Conservation (phyloP, 2,888 invertebrate genomes). For the Pammene aurita region DNA sequence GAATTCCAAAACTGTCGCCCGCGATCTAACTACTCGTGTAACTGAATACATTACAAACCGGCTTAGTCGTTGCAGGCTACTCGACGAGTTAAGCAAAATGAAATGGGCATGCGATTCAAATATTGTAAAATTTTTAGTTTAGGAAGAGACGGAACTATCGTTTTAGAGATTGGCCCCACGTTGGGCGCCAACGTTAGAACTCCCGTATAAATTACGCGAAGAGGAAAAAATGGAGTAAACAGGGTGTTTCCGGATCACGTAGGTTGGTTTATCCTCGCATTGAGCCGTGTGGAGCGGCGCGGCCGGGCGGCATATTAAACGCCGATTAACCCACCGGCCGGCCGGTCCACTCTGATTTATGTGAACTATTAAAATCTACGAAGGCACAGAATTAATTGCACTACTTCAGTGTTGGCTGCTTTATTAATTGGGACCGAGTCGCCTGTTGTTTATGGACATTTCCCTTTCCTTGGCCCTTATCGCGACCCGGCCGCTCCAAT, state of each 20-base stretch:
- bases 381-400: constrained; percentile 83
- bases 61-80: constrained; percentile 21
- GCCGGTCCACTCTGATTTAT: constrained; percentile 76
- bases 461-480: constrained; percentile 76
- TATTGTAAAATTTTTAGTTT: constrained; percentile 5
- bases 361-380: constrained; percentile 83
- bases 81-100: constrained; percentile 5
- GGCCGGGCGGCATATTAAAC: constrained; percentile 78
- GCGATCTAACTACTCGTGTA: constrained; percentile 57
- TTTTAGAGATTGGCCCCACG: constrained; percentile 31
- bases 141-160: neutral
- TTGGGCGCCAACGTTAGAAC: constrained; percentile 44
- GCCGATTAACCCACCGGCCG: constrained; percentile 80
- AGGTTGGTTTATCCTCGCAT: constrained; percentile 57
- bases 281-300: constrained; percentile 53
- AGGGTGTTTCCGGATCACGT: constrained; percentile 56
- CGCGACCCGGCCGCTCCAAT: constrained; percentile 78
- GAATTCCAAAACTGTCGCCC: constrained; percentile 68
- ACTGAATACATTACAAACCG: constrained; percentile 46
- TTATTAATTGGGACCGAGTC: constrained; percentile 82
- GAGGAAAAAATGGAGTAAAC: constrained; percentile 48
- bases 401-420: constrained; percentile 79
- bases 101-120: constrained; percentile 5
- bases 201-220: constrained; percentile 44
- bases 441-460: constrained; percentile 80